Conservation (phyloP, 2,888 invertebrate genomes). For the Apodemia duryi region DNA sequence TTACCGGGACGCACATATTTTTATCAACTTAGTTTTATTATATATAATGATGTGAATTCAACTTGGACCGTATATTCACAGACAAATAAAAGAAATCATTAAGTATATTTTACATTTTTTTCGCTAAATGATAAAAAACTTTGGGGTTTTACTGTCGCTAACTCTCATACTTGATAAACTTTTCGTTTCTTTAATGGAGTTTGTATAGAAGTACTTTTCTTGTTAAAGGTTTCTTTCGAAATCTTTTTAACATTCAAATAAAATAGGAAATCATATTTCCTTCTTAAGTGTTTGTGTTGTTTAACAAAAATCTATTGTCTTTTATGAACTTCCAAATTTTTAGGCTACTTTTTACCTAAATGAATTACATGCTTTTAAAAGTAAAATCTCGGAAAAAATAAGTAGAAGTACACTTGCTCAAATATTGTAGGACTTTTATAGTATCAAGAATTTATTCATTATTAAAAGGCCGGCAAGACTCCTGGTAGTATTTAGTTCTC, state of each 20-base stretch:
- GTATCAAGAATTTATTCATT: too few relatives aligned
- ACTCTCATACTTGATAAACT: slow-evolving; percentile 32
- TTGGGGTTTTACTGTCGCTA: slow-evolving; percentile 30
- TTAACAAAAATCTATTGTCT: neutral
- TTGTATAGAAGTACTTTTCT: slow-evolving; percentile 31
- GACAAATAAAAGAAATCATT: slow-evolving; percentile 26
- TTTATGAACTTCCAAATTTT: too few relatives aligned
- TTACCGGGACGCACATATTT: too few relatives aligned
- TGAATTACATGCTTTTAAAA: too few relatives aligned
- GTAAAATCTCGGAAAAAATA: too few relatives aligned
- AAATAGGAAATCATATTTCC: slow-evolving; percentile 10
- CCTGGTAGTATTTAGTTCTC: too few relatives aligned
- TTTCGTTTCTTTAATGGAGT: slow-evolving; percentile 33
- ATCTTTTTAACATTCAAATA: slow-evolving; percentile 16
- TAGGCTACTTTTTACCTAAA: too few relatives aligned
- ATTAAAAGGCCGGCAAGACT: too few relatives aligned
- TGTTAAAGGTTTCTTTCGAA: slow-evolving; percentile 19
- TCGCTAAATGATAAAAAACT: slow-evolving; percentile 32
- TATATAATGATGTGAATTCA: too few relatives aligned
- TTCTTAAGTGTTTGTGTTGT: neutral
- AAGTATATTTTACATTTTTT: slow-evolving; percentile 29
- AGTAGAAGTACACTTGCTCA: too few relatives aligned
- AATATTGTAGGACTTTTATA: too few relatives aligned
- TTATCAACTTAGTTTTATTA: too few relatives aligned
- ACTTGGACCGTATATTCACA: neutral